These are phyloP conservation scores for Dryas iulia DNA, from an alignment of 1,140 invertebrate genomes.

Conservation along the genomic window DNA sequence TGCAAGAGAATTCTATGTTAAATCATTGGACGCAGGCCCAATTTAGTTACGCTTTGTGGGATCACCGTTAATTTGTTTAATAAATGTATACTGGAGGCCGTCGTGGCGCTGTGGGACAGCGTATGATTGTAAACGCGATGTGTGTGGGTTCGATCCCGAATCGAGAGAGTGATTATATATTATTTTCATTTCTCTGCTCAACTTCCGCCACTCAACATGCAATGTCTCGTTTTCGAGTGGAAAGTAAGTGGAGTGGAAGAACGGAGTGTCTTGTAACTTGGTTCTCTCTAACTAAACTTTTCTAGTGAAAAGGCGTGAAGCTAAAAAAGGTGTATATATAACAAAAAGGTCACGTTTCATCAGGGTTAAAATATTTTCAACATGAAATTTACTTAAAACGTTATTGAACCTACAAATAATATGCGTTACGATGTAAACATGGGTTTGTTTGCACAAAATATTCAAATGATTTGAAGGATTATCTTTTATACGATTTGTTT, in stretches of 20 bases:
- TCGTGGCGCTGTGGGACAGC: no score
- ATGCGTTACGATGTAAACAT: neutral
- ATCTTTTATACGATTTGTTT: neutral
- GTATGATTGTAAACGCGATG: no score
- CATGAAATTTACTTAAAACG: neutral
- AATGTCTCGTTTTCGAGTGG: no score
- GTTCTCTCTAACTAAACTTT: no score
- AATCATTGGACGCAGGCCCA: constrained; percentile 23
- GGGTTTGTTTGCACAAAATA: neutral
- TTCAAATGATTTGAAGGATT: neutral
- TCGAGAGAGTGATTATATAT: no score
- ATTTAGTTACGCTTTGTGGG: constrained; percentile 14
- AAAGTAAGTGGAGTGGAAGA: no score
- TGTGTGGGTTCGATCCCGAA: no score
- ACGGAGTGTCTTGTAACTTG: no score
- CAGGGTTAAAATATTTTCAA: neutral
- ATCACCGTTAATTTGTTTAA: neutral
- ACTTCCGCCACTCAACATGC: no score
- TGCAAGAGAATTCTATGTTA: constrained; percentile 17
- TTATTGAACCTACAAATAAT: neutral
- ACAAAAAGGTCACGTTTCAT: neutral
- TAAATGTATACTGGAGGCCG: neutral
- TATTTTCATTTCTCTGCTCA: no score
- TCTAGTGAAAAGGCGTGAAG: no score
- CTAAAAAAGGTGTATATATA: no score